phyloP scores from a whole-genome alignment of 1,140 invertebrate species.

The Lethrus apterus region DNA sequence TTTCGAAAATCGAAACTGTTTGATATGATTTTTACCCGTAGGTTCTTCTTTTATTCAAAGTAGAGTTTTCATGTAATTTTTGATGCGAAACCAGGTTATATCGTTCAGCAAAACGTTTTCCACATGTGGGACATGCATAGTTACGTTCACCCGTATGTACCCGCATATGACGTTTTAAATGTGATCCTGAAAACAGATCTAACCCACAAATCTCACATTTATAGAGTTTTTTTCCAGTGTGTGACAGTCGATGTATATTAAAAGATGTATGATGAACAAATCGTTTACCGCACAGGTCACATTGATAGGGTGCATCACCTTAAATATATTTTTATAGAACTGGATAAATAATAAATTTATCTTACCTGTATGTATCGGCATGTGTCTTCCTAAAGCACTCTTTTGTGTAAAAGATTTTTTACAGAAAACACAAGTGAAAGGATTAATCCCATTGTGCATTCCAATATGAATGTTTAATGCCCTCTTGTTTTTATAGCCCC shows the following conservation, averaged over 20 bases:
- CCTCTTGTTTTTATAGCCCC: constrained; percentile 56
- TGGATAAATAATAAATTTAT: constrained; percentile 1
- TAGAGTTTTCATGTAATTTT: constrained; percentile 22
- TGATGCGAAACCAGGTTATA: constrained; percentile 37
- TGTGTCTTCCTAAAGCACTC: constrained; percentile 55
- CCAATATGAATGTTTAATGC: constrained; percentile 58
- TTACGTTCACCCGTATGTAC: constrained; percentile 62
- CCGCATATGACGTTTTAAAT: constrained; percentile 58
- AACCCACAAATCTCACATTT: constrained; percentile 53
- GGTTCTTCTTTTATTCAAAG: neutral
- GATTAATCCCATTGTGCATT: constrained; percentile 61
- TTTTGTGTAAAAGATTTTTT: constrained; percentile 70
- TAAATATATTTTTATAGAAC: neutral
- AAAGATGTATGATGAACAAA: constrained; percentile 63
- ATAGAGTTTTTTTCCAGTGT: constrained; percentile 55
- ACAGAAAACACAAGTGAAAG: constrained; percentile 66
- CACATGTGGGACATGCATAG: constrained; percentile 54
- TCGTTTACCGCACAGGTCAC: constrained; percentile 59
- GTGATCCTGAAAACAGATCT: constrained; percentile 53
- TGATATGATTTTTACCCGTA: no score
- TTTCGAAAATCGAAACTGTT: no score
- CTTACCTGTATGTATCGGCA: constrained; percentile 58
- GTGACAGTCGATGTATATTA: constrained; percentile 57
- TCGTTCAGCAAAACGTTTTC: constrained; percentile 61
- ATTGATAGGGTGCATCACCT: constrained; percentile 41